Evolutionary conservation across 2,888 invertebrate species (phyloP).

Genomic region (Clusia tigrina): DNA sequence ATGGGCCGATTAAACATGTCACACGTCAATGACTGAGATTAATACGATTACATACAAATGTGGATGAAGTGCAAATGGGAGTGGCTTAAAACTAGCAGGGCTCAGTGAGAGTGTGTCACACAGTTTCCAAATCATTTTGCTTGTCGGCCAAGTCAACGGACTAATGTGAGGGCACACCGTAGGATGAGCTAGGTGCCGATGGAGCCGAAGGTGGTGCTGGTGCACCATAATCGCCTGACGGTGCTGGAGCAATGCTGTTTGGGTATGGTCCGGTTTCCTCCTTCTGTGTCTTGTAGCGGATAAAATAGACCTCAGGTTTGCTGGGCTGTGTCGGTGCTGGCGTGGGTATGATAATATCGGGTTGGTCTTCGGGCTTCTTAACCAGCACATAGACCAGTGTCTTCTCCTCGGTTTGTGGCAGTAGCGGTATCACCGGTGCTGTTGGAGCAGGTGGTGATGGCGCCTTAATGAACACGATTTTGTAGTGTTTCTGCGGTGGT

Average conservation of each 20-base stretch:
- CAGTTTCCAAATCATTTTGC: not conserved
- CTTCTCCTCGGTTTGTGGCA: conserved; percentile 78
- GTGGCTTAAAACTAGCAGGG: not conserved
- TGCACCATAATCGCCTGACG: conserved; percentile 60
- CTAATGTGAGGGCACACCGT: conserved; percentile 60
- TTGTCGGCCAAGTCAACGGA: not conserved
- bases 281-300: conserved; percentile 76
- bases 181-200: conserved; percentile 61
- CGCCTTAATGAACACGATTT: conserved; percentile 81
- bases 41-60: not conserved
- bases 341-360: conserved; percentile 74
- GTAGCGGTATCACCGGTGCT: conserved; percentile 69
- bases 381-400: conserved; percentile 78
- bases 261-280: conserved; percentile 63
- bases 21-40: conserved; percentile 40
- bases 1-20: conserved; percentile 45
- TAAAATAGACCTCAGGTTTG: conserved; percentile 80
- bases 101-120: conserved; percentile 6
- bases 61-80: not conserved
- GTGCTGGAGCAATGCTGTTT: conserved; percentile 60
- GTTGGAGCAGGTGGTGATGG: conserved; percentile 72
- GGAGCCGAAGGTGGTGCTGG: conserved; percentile 55
- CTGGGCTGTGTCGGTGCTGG: conserved; percentile 77
- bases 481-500: conserved; percentile 80
- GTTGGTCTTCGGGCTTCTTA: conserved; percentile 77